phyloP scores from a whole-genome alignment of 2,797 vertebrate species.

The Varecia variegata region DNA sequence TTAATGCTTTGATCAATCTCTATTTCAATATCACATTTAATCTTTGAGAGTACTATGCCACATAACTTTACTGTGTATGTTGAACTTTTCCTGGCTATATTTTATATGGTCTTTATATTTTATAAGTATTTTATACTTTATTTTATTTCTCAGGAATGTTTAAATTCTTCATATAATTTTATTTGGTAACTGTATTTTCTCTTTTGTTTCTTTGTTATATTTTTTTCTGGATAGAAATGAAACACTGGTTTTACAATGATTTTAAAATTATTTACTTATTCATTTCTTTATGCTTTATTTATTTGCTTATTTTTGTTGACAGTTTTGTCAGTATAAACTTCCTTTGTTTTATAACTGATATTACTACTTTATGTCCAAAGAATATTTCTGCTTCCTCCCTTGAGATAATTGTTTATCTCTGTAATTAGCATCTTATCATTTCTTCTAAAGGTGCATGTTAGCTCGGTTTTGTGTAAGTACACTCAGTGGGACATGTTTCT shows the following conservation, averaged over 20 bases:
- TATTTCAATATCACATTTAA: not conserved
- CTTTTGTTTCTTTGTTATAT: not conserved
- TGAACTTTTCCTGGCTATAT: not conserved
- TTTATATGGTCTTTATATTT: not conserved
- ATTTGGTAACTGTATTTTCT: not conserved
- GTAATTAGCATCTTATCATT: not conserved
- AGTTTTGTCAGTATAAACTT: not conserved
- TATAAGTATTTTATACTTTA: not conserved
- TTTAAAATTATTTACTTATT: not conserved
- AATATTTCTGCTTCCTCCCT: not conserved
- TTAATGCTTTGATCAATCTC: not conserved
- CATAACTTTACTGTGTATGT: not conserved
- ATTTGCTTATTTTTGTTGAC: not conserved
- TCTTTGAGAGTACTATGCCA: not conserved
- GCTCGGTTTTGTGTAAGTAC: not conserved
- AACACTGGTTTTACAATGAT: not conserved
- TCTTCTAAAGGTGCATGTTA: not conserved
- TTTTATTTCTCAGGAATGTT: not conserved
- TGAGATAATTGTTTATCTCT: not conserved
- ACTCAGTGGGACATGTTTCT: not conserved
- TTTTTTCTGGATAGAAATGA: not conserved
- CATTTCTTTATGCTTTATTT: not conserved
- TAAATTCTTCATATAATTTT: not conserved
- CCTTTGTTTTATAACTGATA: not conserved
- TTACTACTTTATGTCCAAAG: not conserved